Conservation (phyloP, 1,140 invertebrate species). For the Spodoptera litura region DNA sequence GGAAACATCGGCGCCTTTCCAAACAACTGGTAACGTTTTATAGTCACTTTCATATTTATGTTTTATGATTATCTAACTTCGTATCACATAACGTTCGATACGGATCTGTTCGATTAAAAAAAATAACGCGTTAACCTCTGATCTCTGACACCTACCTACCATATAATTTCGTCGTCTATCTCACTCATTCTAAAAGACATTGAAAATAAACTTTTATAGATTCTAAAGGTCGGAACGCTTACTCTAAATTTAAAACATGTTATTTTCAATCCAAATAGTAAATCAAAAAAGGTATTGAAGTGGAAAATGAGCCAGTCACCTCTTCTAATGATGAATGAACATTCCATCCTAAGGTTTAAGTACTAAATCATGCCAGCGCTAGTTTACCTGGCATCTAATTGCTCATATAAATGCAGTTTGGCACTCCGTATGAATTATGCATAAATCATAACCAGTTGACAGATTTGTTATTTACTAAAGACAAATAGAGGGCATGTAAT, state of each 20-base stretch:
- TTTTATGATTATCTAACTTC: constrained; percentile 34
- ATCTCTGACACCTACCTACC: neutral
- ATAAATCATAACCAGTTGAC: constrained; percentile 65
- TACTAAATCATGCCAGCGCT: constrained; percentile 54
- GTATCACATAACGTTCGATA: neutral
- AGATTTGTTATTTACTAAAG: constrained; percentile 57
- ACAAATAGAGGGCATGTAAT: constrained; percentile 65
- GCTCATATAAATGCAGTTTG: constrained; percentile 60
- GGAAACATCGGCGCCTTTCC: constrained; percentile 37
- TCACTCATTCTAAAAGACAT: neutral
- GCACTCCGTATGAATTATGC: constrained; percentile 59
- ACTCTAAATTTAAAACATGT: neutral
- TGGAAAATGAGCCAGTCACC: constrained; percentile 27
- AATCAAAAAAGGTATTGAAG: constrained; percentile 8
- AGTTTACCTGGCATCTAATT: constrained; percentile 57
- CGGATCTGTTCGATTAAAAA: neutral
- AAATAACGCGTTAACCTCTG: neutral
- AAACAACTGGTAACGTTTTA: constrained; percentile 11
- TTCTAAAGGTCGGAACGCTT: neutral
- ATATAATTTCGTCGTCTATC: neutral
- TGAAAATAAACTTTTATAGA: neutral
- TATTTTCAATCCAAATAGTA: constrained; percentile 8
- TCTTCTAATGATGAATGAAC: constrained; percentile 41
- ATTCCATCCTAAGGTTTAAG: constrained; percentile 23
- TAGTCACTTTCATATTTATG: constrained; percentile 46